Base-by-base conservation (phyloP, 64 coral and sea anemone genomes). In the Stichodactyla mertensii region DNA sequence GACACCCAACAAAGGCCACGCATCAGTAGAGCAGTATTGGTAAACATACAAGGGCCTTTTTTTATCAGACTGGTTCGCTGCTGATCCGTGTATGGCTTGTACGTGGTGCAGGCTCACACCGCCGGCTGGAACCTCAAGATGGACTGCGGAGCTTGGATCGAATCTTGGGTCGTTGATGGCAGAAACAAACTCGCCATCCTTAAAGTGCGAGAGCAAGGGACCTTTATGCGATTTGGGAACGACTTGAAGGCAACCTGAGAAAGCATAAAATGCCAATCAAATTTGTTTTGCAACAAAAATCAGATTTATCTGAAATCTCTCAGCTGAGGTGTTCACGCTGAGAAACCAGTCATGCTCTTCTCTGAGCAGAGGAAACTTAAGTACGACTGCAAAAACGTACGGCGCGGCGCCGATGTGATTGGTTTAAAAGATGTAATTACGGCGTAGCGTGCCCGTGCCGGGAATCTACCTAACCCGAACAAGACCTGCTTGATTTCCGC, bases 171-270 rank as follows among this genome's bases (percentile, higher is more conserved):
- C 80, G 61, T 81, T 89, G 18, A 89, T 84, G 16, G 88, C 88
- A 18, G 88, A 89, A 19, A 77, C 81, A 86, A 90, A 90, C 14
- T 51, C 88, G 0, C 79, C 79, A 57, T 89, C 61, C 71, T 74
- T 23, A 51, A 83, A 89, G 80, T 89, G 88, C 20, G 88, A 89
- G 9, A 83, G 51, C 20, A 89, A 79, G 15, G 88, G 88, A 16
- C 88, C 88, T 52, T 71, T 89, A 9, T 89, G 88, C 54, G 80
- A 89, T 10, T 67, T 55, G 6, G 88, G 88, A 31, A 89, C 57
- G 61, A 89, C 88, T 89, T 89, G 88, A 27, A 89, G 88, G 26
- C 88, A 89, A 56, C 88, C 88, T 89, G 59, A 59, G 36, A 80
- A 80, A 24, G 78, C 4, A 80, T 19, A 19, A 71, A 71, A 27